Evolutionary conservation across 2,888 invertebrate genomes (phyloP), one percentile per base, ranked within the genome.

Genomic region (Clepsis dumicolana): DNA sequence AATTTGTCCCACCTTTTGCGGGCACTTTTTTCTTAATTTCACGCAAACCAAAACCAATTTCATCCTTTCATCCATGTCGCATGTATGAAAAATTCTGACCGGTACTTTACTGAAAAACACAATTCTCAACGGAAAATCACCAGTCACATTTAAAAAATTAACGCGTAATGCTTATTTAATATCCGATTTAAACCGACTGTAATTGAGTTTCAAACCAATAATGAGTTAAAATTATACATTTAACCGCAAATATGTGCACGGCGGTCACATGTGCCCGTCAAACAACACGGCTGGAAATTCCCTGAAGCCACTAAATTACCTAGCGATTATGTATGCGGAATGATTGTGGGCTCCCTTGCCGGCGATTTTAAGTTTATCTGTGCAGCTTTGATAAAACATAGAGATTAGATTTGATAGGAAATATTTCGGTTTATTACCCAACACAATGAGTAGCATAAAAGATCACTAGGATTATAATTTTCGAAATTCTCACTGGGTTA

Each of bases 131-230:
- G 2, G 16, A 18, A n/a, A 7, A 18, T 10, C 8, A 38, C n/a
- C n/a, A 53, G 8, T 24, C 4, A n/a, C 25, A 41, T 25, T n/a
- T n/a, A 12, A 59, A 41, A n/a, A 25, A 25, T 25, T 41, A 21
- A 59, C 41, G 4, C 35, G 41, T 41, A 5, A 24, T 14, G 16
- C n/a, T 48, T 32, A 60, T 61, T 60, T 16, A 60, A 65, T 59
- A 41, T 24, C 32, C 24, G 16, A 53, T 29, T 59, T 44, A 29
- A 62, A 16, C 54, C 18, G 48, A 56, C 59, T 27, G 25, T 50
- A 66, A 60, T 53, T 62, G 62, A 38, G 48, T 56, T 62, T 29
- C 18, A 50, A 50, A 67, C 48, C 38, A 44, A 61, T 66, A 60
- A 61, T 61, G 21, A 54, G 35, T 60, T 54, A 24, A 25, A 66